A percentile compares a stretch with the other conserved stretches of the same genome.
Conservation (phyloP, 1,140 invertebrate species). For the Ostrea denselamellosa region DNA sequence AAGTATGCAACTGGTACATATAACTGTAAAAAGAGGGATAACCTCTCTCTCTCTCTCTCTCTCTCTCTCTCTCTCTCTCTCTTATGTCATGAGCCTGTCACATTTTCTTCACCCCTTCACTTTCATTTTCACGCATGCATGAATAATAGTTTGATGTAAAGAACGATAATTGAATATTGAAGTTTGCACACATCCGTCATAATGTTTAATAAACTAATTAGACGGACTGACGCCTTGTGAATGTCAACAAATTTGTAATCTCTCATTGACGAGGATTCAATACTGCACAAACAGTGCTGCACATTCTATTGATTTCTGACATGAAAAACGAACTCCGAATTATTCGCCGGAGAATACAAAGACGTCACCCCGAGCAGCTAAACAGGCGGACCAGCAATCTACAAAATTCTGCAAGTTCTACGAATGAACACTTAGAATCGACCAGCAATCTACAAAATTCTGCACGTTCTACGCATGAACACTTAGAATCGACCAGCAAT, state of each 20-base stretch:
- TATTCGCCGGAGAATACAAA: no score
- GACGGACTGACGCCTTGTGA: neutral
- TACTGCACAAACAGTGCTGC: neutral
- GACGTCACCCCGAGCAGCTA: no score
- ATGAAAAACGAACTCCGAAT: no score
- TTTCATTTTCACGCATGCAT: neutral
- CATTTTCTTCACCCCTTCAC: neutral
- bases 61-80: neutral
- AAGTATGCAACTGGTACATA: neutral
- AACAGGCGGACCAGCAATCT: no score
- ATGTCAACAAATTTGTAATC: neutral
- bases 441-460: no score
- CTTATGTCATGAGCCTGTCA: neutral
- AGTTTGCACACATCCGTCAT: neutral
- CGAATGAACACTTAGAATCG: no score
- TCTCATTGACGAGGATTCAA: neutral
- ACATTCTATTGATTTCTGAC: neutral
- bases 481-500: no score
- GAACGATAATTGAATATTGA: neutral
- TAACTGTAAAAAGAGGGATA: neutral
- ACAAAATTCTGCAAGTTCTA: no score
- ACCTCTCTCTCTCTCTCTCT: neutral
- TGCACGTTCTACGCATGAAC: no score
- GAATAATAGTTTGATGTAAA: neutral
- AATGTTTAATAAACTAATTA: slow-evolving; percentile 9